Evolutionary conservation across 2,888 invertebrate genomes (phyloP).

Genomic region (Fragum sueziense): DNA sequence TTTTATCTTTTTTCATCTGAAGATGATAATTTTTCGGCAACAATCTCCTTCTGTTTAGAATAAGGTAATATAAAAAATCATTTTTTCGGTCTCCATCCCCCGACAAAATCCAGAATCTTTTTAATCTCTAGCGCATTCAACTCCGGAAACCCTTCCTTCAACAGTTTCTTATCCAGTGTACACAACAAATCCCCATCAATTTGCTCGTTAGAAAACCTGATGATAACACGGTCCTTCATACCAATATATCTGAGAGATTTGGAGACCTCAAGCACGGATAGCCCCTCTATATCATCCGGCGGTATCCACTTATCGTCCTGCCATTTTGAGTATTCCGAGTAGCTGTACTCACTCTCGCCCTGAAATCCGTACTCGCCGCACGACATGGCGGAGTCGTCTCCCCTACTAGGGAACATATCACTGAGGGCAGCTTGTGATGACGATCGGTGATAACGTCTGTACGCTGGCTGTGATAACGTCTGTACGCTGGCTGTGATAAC

Average conservation of each 20-base stretch:
- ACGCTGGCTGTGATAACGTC: too few species aligned
- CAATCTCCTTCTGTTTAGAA: too few species aligned
- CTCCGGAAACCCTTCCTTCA: conserved; percentile 80
- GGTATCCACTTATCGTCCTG: conserved; percentile 76
- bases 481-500: too few species aligned
- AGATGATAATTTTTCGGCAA: too few species aligned
- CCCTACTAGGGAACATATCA: conserved; percentile 66
- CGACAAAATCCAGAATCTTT: conserved; percentile 79
- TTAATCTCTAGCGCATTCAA: conserved; percentile 79
- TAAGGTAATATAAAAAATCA: too few species aligned
- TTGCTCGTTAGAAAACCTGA: conserved; percentile 77
- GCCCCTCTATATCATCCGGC: conserved; percentile 69
- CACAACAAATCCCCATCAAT: conserved; percentile 79
- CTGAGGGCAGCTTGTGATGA: conserved; percentile 67
- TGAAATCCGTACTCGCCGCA: conserved; percentile 72
- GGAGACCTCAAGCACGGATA: conserved; percentile 77
- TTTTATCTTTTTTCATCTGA: too few species aligned
- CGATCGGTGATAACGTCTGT: conserved; percentile 59
- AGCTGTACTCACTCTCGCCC: conserved; percentile 76
- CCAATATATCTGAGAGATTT: conserved; percentile 78
- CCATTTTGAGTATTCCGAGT: conserved; percentile 71
- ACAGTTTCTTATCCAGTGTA: conserved; percentile 74
- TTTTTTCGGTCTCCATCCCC: conserved; percentile 80
- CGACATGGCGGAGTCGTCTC: conserved; percentile 77
- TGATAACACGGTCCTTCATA: conserved; percentile 78